phyloP scores from a whole-genome alignment of 2,113 vertebrate species.

The Phoenicopterus ruber region DNA sequence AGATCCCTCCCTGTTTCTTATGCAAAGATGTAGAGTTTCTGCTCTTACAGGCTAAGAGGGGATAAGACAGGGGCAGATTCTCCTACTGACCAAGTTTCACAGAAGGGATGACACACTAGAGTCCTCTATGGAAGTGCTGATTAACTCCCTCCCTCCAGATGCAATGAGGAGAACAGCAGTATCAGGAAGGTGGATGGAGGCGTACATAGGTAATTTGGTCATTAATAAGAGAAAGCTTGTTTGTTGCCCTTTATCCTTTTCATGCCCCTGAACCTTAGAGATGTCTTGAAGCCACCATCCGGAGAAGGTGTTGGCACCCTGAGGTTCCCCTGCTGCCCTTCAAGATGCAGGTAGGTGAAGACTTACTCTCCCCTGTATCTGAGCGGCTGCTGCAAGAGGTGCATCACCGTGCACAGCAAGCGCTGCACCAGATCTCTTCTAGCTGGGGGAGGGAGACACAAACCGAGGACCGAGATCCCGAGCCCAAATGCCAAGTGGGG shows the following conservation, averaged over 20 bases:
- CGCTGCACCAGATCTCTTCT: neutral
- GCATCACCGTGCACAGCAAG: fast-evolving
- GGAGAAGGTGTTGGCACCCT: neutral
- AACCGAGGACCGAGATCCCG: fast-evolving
- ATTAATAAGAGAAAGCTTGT: neutral
- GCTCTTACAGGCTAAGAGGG: neutral
- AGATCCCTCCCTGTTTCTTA: neutral
- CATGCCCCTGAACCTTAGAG: neutral
- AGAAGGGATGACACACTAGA: neutral
- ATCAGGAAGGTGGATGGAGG: neutral
- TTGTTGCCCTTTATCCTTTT: neutral
- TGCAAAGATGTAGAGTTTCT: neutral
- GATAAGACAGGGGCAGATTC: neutral
- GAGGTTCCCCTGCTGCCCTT: neutral
- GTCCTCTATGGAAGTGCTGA: neutral
- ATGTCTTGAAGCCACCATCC: neutral
- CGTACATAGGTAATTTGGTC: fast-evolving
- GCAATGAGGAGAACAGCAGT: neutral
- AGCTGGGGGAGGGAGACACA: neutral
- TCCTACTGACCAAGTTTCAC: neutral
- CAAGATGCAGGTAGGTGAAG: neutral
- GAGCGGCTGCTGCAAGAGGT: neutral
- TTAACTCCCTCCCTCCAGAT: neutral
- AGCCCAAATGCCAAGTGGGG: neutral
- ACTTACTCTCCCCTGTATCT: neutral